Base-by-base conservation (phyloP, 2,113 vertebrate genomes). In the Erythrolamprus reginae region DNA sequence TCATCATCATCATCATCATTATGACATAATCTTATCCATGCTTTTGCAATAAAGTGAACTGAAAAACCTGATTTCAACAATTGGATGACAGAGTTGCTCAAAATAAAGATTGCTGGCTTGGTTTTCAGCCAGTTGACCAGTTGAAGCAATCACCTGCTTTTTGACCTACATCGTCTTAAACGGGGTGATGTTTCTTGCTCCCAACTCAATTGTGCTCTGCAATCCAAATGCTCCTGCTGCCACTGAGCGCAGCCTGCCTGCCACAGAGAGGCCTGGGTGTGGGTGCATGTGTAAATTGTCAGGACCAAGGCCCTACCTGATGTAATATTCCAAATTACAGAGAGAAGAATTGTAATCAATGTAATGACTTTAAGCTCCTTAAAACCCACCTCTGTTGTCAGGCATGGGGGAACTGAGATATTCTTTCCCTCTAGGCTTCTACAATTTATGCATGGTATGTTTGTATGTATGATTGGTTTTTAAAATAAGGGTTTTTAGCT, bases 221-320 rank as follows among this genome's bases (percentile, higher is more conserved):
- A 38, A 24, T 51, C 56, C 95, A 91, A 95, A 96, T 93, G 94
- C 93, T 21, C 53, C 92, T 87, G 23, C 92, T 94, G 88, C 92
- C 92, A 61, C 8, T 52, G 56, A 52, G 47, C 51, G 10, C 83
- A 65, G 84, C 56, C 86, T 85, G 47, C 51, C 56, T 70, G 83
- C 38, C 56, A 26, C 28, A 28, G 88, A 26, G 12, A 24, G 5
- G 13, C 13, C 10, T 52, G 61, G 17, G 13, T 17, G 23, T 17
- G 7, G 6, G 10, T 0, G 2, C 61, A 52, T 15, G 19, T 28
- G 17, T 4, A 9, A 47, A 28, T 23, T n/a, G n/a, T n/a, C n/a
- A n/a, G n/a, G n/a, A n/a, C n/a, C n/a, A n/a, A n/a, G n/a, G n/a
- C n/a, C n/a, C n/a, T n/a, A n/a, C n/a, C n/a, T n/a, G n/a, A n/a